Percentiles rank a stretch among this genome's conserved stretches.
phyloP scores from a whole-genome alignment of 2,888 invertebrate species.

The Lapara coniferarum region DNA sequence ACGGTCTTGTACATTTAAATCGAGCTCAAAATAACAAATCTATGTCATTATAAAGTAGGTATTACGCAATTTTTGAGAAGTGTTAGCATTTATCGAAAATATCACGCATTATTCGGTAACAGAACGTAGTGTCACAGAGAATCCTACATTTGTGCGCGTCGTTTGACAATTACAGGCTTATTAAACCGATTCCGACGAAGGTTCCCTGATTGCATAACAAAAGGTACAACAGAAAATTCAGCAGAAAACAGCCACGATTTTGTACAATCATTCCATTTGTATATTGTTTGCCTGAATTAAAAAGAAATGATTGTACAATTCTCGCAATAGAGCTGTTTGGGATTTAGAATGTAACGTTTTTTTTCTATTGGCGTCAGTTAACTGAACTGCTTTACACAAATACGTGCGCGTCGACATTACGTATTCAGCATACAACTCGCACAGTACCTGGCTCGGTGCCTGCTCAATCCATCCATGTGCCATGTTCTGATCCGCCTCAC shows the following conservation, averaged over 20 bases:
- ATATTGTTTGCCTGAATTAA: background rate
- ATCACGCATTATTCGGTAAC: background rate
- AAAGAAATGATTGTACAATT: background rate
- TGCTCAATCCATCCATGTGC: background rate
- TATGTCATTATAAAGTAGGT: too few relatives aligned
- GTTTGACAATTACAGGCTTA: background rate
- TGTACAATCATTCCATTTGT: background rate
- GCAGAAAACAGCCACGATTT: slow-evolving; percentile 11
- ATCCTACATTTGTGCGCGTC: background rate
- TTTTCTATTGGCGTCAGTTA: slow-evolving; percentile 14
- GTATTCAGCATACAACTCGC: slow-evolving; percentile 36
- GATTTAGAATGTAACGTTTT: slow-evolving; percentile 14
- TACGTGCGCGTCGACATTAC: slow-evolving; percentile 31
- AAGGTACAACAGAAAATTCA: background rate
- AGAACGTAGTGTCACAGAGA: background rate
- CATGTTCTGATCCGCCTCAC: background rate
- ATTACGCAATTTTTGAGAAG: background rate
- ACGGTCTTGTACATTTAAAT: slow-evolving; percentile 7
- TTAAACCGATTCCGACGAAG: background rate
- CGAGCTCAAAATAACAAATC: slow-evolving; percentile 8
- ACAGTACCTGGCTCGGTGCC: background rate
- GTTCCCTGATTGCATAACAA: slow-evolving; percentile 1
- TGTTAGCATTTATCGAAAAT: background rate
- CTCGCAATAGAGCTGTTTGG: background rate
- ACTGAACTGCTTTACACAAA: slow-evolving; percentile 28